Conservation (phyloP, 2,888 invertebrate species). For the Noctuana brunneofusca region DNA sequence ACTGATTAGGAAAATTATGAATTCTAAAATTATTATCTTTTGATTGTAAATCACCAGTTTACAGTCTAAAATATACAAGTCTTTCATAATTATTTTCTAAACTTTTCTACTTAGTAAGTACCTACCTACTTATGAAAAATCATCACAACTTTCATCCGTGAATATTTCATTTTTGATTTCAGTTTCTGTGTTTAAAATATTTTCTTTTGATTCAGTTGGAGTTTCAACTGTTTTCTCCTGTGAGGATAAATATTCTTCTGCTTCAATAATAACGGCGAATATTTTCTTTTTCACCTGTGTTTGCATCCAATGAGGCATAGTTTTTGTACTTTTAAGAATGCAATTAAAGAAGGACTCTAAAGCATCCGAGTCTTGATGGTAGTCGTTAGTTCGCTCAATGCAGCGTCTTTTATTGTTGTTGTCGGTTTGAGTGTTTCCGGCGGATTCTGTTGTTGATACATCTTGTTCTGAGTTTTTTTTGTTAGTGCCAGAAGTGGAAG, state of each 20-base stretch:
- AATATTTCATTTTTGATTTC: constrained; percentile 65
- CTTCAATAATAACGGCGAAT: constrained; percentile 71
- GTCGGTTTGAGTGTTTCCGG: constrained; percentile 37
- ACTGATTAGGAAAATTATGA: no score
- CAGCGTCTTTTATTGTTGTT: constrained; percentile 48
- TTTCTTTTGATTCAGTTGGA: constrained; percentile 38
- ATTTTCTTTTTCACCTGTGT: constrained; percentile 77
- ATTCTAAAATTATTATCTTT: no score
- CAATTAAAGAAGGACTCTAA: constrained; percentile 72
- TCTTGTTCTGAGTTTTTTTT: constrained; percentile 56
- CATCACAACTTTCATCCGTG: constrained; percentile 52
- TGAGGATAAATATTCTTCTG: constrained; percentile 63
- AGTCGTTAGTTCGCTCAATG: constrained; percentile 39
- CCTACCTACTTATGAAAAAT: not conserved
- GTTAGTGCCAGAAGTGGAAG: constrained; percentile 39
- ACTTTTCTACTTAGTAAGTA: no score
- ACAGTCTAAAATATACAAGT: no score
- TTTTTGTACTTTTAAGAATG: constrained; percentile 65
- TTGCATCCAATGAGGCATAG: constrained; percentile 75
- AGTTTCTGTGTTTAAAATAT: constrained; percentile 47
- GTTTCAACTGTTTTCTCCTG: constrained; percentile 41
- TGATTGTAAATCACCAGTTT: no score
- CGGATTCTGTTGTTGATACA: constrained; percentile 55
- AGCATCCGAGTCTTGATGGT: constrained; percentile 54
- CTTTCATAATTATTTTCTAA: no score